Base-by-base conservation (phyloP, 2,113 vertebrate species). In the Cyanoramphus novaezelandiae region DNA sequence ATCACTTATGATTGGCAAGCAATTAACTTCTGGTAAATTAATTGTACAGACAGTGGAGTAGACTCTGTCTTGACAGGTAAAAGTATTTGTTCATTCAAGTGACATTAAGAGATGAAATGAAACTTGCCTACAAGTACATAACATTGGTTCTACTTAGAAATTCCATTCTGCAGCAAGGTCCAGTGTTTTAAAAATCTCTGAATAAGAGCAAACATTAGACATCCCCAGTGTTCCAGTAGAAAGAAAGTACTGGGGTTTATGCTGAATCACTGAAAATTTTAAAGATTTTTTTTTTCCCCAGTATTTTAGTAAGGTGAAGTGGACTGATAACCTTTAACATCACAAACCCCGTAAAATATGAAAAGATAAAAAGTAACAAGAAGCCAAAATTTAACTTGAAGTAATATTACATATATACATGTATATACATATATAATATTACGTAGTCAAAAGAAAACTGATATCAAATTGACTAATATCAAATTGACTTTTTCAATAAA, bases 11-110 rank as follows among this genome's bases (percentile, higher is more conserved):
- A 90, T 67, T 88, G 72, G n/a, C 68, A 88, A 46, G 53, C 53
- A 86, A 53, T 93, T 93, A 87, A 80, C 64, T 83, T 86, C 60
- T 86, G 64, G 17, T 83, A 78, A 94, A 93, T 90, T 1, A 82
- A 69, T 53, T 81, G 28, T 49, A 79, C 13, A 17, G 60, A 18
- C 76, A 90, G 49, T 49, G 28, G 31, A 80, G 9, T n/a, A 25
- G 25, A 76, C 49, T 80, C 28, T 78, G 10, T 46, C 52, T 57
- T 83, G 63, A 65, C 31, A 65, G 60, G 82, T 92, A 88, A 80
- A 82, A 88, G 33, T 21, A 35, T 85, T 94, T 90, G 47, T 87
- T 85, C 29, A 13, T 81, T 94, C 33, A 49, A 72, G 49, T 44
- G 67, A 72, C 43, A 33, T 35, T 60, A 93, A 67, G 13, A 79